Base-by-base conservation (phyloP, 2,888 invertebrate species). In the Campoletis raptor region DNA sequence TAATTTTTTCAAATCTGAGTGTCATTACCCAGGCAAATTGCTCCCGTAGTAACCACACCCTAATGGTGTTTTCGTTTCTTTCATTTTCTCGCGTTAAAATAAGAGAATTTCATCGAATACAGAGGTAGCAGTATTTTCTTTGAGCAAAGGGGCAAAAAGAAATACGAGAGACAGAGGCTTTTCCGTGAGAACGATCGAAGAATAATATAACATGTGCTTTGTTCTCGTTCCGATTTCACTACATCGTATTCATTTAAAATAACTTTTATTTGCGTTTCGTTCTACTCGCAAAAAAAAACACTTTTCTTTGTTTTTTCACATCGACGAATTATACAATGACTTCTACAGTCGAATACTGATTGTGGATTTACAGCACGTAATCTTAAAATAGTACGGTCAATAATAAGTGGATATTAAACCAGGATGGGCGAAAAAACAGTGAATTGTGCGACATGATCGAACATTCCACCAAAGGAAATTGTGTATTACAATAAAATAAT, bases 151-250 rank as follows among this genome's bases (percentile, higher is more conserved):
- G 37, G 67, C 21, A 21, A 24, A 40, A 52, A 40, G 37, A 67
- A 18, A 30, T 45, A 42, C 40, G 54, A 37, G 42, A 36, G 36
- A 21, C 36, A 30, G n/a, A 79, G n/a, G 78, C 52, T 48, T 76
- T 66, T 48, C 24, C 66, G n/a, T 6, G 21, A 21, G 10, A 40
- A 69, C 52, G 40, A 69, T 67, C 7, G 64, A 79, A 66, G 54
- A 79, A 79, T 69, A 52, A 69, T 69, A 67, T 21, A n/a, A 21
- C 54, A n/a, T 37, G 48, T 21, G 36, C 36, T 18, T 76, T 42
- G 12, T 36, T 57, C 10, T 8, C 67, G 40, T n/a, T 78, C 69
- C 78, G 54, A 52, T 66, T 48, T 78, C 67, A 67, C 52, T 67
- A 69, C 37, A 5, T 69, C 37, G 24, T 67, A 40, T 54, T 54